Conservation (phyloP, 1,140 invertebrate genomes). For the Leptinotarsa lineolata region DNA sequence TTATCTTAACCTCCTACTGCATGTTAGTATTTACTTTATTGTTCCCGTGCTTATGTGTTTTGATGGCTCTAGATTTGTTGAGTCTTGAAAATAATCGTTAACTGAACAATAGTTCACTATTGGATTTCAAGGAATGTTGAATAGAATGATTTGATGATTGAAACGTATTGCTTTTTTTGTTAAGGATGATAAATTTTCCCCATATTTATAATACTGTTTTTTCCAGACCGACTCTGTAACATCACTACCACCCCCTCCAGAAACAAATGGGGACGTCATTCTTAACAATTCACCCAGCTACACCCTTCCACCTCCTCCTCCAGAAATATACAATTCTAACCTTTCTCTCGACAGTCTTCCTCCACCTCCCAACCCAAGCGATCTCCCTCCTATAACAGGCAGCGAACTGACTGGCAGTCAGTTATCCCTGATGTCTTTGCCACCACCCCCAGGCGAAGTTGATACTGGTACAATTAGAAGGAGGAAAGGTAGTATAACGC, state of each 20-base stretch:
- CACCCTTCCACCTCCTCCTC: slow-evolving; percentile 65
- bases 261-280: slow-evolving; percentile 55
- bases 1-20: background rate
- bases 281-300: slow-evolving; percentile 45
- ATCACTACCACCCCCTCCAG: slow-evolving; percentile 62
- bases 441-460: slow-evolving; percentile 63
- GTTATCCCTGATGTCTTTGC: slow-evolving; percentile 68
- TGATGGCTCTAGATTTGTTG: too few species aligned
- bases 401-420: slow-evolving; percentile 70
- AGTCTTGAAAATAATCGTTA: too few species aligned
- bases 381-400: slow-evolving; percentile 62
- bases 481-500: slow-evolving; percentile 46
- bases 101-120: too few species aligned
- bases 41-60: background rate
- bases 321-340: slow-evolving; percentile 73
- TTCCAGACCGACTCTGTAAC: slow-evolving; percentile 61
- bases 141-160: too few species aligned
- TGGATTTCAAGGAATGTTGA: too few species aligned
- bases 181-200: too few species aligned
- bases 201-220: background rate
- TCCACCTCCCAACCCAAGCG: slow-evolving; percentile 74
- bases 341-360: slow-evolving; percentile 75
- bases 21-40: slow-evolving; percentile 1
- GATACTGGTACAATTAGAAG: slow-evolving; percentile 59
- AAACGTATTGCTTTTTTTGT: too few species aligned